Base-by-base conservation (phyloP, 2,797 vertebrate genomes). In the Ceyx erithaca region DNA sequence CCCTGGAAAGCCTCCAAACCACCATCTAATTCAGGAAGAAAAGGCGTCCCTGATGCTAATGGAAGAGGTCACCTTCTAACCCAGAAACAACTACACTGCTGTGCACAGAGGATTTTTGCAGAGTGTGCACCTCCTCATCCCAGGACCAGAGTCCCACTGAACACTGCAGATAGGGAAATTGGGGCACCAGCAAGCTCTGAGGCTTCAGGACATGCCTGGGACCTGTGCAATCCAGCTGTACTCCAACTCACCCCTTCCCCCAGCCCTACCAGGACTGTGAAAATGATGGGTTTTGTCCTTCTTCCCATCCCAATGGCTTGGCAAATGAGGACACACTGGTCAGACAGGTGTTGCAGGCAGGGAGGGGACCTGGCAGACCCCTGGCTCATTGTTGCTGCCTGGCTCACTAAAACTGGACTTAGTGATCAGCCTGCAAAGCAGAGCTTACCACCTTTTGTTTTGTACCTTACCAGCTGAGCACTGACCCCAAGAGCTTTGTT, bases 11-110 rank as follows among this genome's bases (percentile, higher is more conserved):
- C 55, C 62, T 95, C 95, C 96, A 97, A 93, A 19, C 51, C 77
- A 55, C 70, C 88, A 87, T 84, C 82, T 75, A 83, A 87, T 71
- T 64, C 54, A 9, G 71, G 88, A 37, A 71, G 83, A 90, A 81
- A 78, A 80, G 85, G 85, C 1, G 0, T 82, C 64, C 58, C 86
- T 77, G 77, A 80, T 85, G 93, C 81, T 87, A 35, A 84, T 43
- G 54, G 70, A 77, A 94, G 90, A 95, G 95, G 96, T 95, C 95
- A 96, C 96, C 95, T 96, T 96, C 95, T 83, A 82, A 95, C 86
- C 92, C 75, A 94, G 90, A 83, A 95, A 80, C 20, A 46, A 18
- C 28, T 17, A 67, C 33, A n/a, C 19, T 51, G 73, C 51, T 12
- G 1, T 2, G 14, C 3, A 1, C 0, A 0, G 37, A 67, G 64